A percentile compares a stretch with the other conserved stretches of the same genome.
Evolutionary conservation across 2,888 invertebrate species (phyloP).

Genomic region (Bruchidius siliquastri): DNA sequence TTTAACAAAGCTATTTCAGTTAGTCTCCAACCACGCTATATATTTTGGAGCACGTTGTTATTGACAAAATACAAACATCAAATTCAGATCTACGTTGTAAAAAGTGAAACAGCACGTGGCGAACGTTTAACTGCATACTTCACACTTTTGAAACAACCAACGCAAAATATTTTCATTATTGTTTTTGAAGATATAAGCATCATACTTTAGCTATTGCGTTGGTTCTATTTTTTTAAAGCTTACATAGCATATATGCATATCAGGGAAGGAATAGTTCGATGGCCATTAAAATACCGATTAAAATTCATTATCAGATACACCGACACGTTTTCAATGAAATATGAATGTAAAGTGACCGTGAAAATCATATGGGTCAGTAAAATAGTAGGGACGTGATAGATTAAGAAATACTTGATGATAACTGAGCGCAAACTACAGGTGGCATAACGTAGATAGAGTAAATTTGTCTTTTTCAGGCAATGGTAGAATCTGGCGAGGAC

Average conservation of each 20-base stretch:
- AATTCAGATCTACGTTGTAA: too few species aligned
- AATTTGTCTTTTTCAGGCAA: too few species aligned
- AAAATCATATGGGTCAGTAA: background rate
- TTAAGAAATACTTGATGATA: background rate
- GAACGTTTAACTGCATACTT: background rate
- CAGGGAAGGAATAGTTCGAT: background rate
- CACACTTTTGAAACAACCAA: background rate
- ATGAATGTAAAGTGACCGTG: background rate
- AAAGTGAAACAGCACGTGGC: background rate
- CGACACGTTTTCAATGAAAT: background rate
- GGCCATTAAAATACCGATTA: background rate
- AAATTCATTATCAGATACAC: background rate
- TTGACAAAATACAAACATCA: too few species aligned
- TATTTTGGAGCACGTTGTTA: too few species aligned
- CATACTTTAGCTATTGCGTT: background rate
- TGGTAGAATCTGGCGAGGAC: too few species aligned
- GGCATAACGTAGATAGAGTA: too few species aligned
- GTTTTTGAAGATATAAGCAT: background rate
- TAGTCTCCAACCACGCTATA: too few species aligned
- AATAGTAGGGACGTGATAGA: background rate
- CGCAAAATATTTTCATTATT: background rate
- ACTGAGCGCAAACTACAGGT: background rate
- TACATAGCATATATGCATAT: background rate
- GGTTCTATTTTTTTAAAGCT: background rate
- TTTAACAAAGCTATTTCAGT: too few species aligned